These are phyloP conservation scores for Pentalonia nigronervosa DNA, from an alignment of 1,140 invertebrate genomes.

Conservation along the genomic window DNA sequence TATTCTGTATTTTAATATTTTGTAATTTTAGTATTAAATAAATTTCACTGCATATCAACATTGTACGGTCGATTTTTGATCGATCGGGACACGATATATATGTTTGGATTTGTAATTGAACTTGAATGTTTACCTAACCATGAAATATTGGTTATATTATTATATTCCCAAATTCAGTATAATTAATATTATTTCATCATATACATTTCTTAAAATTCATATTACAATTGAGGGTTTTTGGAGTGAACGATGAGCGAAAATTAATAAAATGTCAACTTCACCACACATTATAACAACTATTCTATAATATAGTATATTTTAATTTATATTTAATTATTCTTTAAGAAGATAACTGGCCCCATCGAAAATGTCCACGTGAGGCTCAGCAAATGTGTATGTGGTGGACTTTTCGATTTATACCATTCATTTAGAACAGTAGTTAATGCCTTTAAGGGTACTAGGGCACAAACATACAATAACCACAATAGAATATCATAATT, in stretches of 20 bases:
- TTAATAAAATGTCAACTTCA: neutral
- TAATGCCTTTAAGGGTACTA: too few relatives aligned
- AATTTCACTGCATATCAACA: neutral
- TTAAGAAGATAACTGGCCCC: too few relatives aligned
- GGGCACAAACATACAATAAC: too few relatives aligned
- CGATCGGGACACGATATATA: neutral
- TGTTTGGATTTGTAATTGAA: neutral
- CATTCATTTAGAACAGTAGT: too few relatives aligned
- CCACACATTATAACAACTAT: neutral
- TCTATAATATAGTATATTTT: too few relatives aligned
- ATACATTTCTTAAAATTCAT: neutral
- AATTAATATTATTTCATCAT: neutral
- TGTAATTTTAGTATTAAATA: neutral
- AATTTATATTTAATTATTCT: too few relatives aligned
- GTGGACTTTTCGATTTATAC: too few relatives aligned
- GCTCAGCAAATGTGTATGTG: too few relatives aligned
- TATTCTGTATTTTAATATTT: too few relatives aligned
- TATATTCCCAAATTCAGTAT: neutral
- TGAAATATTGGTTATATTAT: neutral
- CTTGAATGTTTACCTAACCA: neutral
- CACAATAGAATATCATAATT: too few relatives aligned
- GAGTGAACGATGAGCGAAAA: neutral
- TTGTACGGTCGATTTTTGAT: too few relatives aligned
- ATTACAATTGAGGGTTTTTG: neutral
- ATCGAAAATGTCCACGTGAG: too few relatives aligned